These are phyloP conservation scores for Gryllus longicercus DNA, from an alignment of 2,888 invertebrate genomes.

Conservation along the genomic window DNA sequence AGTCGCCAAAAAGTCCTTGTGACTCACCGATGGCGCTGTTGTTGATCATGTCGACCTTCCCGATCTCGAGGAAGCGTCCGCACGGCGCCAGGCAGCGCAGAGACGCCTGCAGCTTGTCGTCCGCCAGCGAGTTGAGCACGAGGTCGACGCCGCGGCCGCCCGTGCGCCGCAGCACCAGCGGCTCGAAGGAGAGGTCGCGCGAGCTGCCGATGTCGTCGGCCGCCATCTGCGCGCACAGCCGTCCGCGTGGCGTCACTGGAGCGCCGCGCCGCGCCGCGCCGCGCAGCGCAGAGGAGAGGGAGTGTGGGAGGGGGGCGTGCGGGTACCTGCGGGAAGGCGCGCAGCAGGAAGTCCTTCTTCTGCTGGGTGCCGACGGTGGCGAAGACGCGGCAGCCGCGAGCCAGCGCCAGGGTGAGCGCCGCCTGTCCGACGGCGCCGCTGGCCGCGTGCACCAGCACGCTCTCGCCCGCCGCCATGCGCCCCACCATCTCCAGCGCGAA, in stretches of 20 bases:
- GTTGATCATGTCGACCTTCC: conserved; percentile 76
- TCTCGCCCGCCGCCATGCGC: conserved; percentile 49
- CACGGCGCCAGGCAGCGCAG: conserved; percentile 57
- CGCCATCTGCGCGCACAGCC: background rate
- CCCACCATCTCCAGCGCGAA: conserved; percentile 56
- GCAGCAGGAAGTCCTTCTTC: conserved; percentile 60
- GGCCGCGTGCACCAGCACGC: conserved; percentile 54
- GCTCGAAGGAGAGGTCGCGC: conserved; percentile 62
- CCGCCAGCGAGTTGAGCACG: conserved; percentile 84
- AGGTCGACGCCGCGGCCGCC: conserved; percentile 85
- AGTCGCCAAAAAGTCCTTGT: no score
- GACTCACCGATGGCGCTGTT: conserved; percentile 55
- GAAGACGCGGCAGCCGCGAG: conserved; percentile 58
- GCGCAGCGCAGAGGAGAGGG: no score
- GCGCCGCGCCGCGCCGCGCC: no score
- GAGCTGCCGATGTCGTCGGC: conserved; percentile 47
- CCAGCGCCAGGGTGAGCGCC: conserved; percentile 47
- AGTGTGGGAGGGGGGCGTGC: no score
- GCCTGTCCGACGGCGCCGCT: conserved; percentile 74
- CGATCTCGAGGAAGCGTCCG: conserved; percentile 79
- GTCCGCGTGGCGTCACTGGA: no score
- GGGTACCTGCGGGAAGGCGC: background rate
- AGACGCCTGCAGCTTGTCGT: conserved; percentile 79
- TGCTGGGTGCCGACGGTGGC: conserved; percentile 67
- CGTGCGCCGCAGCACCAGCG: conserved; percentile 74